phyloP scores from a whole-genome alignment of 1,140 invertebrate genomes.

The Meloidogyne floridensis region DNA sequence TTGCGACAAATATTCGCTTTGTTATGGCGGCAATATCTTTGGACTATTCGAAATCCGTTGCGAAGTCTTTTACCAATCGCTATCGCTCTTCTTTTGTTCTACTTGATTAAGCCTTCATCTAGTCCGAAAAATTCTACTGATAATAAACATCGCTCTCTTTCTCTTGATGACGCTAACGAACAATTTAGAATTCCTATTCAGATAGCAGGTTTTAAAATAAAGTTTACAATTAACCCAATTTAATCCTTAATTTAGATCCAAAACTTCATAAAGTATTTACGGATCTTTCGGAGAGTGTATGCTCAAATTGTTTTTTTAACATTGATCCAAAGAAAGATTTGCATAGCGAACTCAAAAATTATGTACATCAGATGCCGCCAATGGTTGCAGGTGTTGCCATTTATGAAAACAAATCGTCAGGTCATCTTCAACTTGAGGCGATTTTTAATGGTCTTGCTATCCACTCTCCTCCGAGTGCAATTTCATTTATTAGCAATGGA shows the following conservation, averaged over 20 bases:
- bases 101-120: conserved; percentile 32
- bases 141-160: not conserved
- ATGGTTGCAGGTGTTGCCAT: conserved; percentile 46
- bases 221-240: too few relatives aligned
- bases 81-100: conserved; percentile 37
- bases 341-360: conserved; percentile 3
- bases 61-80: conserved; percentile 43
- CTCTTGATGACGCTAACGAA: not conserved
- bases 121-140: not conserved
- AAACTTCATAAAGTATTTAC: not conserved
- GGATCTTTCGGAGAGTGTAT: not conserved
- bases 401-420: conserved; percentile 13
- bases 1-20: conserved; percentile 42
- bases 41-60: conserved; percentile 39
- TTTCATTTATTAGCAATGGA: conserved; percentile 48
- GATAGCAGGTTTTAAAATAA: not conserved
- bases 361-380: conserved; percentile 32
- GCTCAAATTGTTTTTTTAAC: not conserved
- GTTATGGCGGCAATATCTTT: conserved; percentile 41
- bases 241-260: not conserved
- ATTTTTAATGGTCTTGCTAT: conserved; percentile 48
- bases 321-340: conserved; percentile 1
- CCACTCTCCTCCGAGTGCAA: conserved; percentile 43
- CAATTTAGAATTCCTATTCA: not conserved
- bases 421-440: conserved; percentile 33